These are phyloP conservation scores for Catalaphyllia jardinei DNA, from an alignment of 64 coral and sea anemone genomes.

Conservation along the genomic window DNA sequence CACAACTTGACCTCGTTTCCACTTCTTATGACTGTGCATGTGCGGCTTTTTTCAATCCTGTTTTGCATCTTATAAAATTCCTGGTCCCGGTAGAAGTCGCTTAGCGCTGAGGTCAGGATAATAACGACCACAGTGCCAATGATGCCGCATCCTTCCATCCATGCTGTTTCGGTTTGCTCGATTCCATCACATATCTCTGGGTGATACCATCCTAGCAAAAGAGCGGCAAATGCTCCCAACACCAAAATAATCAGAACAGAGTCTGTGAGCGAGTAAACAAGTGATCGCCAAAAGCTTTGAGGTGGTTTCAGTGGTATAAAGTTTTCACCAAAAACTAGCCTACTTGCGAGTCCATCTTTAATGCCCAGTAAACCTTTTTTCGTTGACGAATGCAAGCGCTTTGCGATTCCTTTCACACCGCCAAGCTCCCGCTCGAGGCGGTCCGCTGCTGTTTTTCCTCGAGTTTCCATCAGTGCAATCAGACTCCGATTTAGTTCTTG, in stretches of 20 bases:
- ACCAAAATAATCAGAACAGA: conserved; percentile 58
- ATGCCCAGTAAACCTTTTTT: conserved; percentile 78
- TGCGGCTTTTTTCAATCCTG: conserved; percentile 59
- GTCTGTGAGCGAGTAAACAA: conserved; percentile 70
- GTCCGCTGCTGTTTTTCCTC: conserved; percentile 28
- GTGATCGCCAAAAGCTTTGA: conserved; percentile 47
- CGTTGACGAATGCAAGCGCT: conserved; percentile 67
- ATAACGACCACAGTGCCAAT: conserved; percentile 75
- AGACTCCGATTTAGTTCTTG: conserved; percentile 20
- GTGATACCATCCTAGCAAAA: conserved; percentile 57
- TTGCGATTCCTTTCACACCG: conserved; percentile 49
- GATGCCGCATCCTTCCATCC: conserved; percentile 81
- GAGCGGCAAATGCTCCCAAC: conserved; percentile 42
- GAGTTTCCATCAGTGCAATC: conserved; percentile 42
- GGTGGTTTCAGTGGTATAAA: conserved; percentile 9
- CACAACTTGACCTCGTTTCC: conserved; percentile 50
- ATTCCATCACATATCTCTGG: conserved; percentile 66
- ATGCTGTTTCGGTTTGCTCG: conserved; percentile 50
- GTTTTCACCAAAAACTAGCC: conserved; percentile 62
- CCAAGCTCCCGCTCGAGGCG: conserved; percentile 62
- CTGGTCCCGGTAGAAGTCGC: conserved; percentile 71
- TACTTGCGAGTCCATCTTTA: conserved; percentile 42
- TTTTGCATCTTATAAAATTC: conserved; percentile 64
- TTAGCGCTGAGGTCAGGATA: conserved; percentile 61
- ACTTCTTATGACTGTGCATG: conserved; percentile 63